phyloP scores from a whole-genome alignment of 2,888 invertebrate species.

The Eretmocerus hayati region DNA sequence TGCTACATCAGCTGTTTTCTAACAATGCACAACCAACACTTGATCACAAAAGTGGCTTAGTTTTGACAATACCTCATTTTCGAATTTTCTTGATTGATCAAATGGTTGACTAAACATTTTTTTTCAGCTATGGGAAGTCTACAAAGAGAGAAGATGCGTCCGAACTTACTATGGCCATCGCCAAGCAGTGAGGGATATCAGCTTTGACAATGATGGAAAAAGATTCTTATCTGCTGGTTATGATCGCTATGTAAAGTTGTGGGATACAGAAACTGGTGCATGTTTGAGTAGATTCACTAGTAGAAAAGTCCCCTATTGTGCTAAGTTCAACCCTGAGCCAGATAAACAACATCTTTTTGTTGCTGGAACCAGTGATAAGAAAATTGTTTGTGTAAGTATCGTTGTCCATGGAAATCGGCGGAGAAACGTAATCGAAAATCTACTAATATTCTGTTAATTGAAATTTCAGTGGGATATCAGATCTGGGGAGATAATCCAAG shows the following conservation, averaged over 20 bases:
- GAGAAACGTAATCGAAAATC: not conserved
- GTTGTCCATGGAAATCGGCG: not conserved
- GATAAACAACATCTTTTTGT: constrained; percentile 97
- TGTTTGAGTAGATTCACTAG: constrained; percentile 85
- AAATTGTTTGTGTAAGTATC: constrained; percentile 90
- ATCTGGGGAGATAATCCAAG: constrained; percentile 91
- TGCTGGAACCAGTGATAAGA: constrained; percentile 97
- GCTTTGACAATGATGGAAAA: constrained; percentile 89
- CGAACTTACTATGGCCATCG: constrained; percentile 94
- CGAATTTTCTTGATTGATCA: no score
- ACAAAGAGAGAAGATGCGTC: constrained; percentile 85
- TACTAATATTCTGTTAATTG: not conserved
- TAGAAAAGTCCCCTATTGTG: constrained; percentile 95
- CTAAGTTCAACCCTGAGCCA: constrained; percentile 95
- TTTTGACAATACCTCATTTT: no score
- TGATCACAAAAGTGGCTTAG: no score
- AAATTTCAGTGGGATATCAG: constrained; percentile 85
- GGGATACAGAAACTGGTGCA: constrained; percentile 97
- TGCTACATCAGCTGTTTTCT: no score
- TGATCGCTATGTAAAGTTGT: constrained; percentile 94
- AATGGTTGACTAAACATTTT: constrained; percentile 8
- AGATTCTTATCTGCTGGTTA: constrained; percentile 95
- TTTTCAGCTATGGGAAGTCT: constrained; percentile 90
- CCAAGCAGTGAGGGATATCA: constrained; percentile 92
- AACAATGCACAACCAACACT: no score